Conservation (phyloP, 2,113 vertebrate species). For the Thalassoma bifasciatum region DNA sequence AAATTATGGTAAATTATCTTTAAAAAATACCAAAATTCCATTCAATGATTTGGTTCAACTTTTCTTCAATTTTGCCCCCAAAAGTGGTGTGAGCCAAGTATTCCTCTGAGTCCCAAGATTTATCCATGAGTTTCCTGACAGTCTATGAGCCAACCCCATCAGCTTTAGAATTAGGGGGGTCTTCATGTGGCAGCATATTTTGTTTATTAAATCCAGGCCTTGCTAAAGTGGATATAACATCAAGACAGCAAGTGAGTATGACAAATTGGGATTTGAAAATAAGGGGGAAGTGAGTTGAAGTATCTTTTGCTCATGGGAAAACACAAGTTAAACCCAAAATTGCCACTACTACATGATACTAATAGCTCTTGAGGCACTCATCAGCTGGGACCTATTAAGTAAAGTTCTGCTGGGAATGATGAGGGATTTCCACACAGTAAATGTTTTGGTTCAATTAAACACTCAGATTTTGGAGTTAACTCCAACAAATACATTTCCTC, state of each 20-base stretch:
- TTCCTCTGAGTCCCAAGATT: not conserved
- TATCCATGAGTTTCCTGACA: not conserved
- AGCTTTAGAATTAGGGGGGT: not conserved
- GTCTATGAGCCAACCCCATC: not conserved
- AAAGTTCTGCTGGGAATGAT: conserved; percentile 5
- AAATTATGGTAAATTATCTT: too few species aligned
- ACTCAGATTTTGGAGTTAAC: not conserved
- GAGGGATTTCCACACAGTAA: not conserved
- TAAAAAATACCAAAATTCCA: too few species aligned
- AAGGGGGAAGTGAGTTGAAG: not conserved
- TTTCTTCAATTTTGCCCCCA: too few species aligned
- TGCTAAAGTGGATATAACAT: not conserved
- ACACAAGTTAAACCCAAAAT: not conserved
- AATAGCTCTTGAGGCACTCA: conserved; percentile 12
- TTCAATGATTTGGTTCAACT: too few species aligned
- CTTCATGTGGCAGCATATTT: not conserved
- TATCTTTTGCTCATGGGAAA: not conserved
- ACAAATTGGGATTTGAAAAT: not conserved
- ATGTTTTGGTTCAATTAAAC: conserved; percentile 35
- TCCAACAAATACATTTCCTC: too few species aligned
- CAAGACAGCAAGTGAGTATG: not conserved
- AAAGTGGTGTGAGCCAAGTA: not conserved
- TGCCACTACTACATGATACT: conserved; percentile 18
- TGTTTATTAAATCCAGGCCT: not conserved
- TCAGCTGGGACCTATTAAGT: conserved; percentile 13